phyloP scores from a whole-genome alignment of 2,888 invertebrate species.

The Drosophila rubida region DNA sequence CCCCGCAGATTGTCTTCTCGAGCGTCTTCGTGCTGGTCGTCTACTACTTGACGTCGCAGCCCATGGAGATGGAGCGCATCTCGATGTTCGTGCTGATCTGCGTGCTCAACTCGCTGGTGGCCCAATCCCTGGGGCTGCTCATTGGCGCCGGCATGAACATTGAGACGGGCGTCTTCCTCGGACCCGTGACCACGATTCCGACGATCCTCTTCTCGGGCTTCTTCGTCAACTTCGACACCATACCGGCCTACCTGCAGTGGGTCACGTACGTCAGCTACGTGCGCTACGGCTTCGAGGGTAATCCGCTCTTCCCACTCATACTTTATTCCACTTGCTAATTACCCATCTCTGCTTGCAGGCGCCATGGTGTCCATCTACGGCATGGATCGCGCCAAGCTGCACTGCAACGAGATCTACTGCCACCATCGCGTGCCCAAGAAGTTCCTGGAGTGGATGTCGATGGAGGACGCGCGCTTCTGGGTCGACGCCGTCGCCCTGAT shows the following conservation, averaged over 20 bases:
- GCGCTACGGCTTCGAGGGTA: constrained; percentile 95
- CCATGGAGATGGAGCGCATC: constrained; percentile 92
- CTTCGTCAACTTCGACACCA: constrained; percentile 96
- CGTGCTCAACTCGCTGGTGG: constrained; percentile 94
- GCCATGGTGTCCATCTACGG: constrained; percentile 97
- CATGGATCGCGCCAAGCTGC: constrained; percentile 91
- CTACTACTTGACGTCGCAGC: constrained; percentile 98
- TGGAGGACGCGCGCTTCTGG: constrained; percentile 92
- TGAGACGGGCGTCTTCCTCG: constrained; percentile 91
- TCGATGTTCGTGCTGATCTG: constrained; percentile 85
- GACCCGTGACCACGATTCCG: constrained; percentile 96
- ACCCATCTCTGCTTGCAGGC: constrained; percentile 82
- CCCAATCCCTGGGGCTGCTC: constrained; percentile 95
- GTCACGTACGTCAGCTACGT: constrained; percentile 96
- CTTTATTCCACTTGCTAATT: background rate
- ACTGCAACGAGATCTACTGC: constrained; percentile 93
- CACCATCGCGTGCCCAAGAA: constrained; percentile 92
- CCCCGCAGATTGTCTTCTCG: constrained; percentile 95
- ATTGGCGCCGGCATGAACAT: constrained; percentile 97
- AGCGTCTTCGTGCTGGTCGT: constrained; percentile 95
- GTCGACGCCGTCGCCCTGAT: constrained; percentile 93
- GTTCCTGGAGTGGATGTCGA: constrained; percentile 94
- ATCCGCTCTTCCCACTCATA: background rate
- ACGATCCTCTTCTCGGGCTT: constrained; percentile 97
- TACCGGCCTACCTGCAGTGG: constrained; percentile 95